Evolutionary conservation across 1,140 invertebrate species (phyloP).

Genomic region (Myzus persicae): DNA sequence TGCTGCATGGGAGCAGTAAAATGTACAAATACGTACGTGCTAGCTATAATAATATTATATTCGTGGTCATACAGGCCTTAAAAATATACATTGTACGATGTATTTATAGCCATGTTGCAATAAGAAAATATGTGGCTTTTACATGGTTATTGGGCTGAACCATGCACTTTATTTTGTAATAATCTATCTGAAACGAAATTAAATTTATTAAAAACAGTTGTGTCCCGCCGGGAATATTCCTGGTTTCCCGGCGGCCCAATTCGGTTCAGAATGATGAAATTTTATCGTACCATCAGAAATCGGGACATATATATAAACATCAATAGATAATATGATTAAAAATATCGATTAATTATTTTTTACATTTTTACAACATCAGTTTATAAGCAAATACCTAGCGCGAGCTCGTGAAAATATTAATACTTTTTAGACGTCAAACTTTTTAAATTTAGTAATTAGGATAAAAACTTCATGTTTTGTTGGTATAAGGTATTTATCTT

Average conservation of each 20-base stretch:
- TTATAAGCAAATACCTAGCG: not conserved
- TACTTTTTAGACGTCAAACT: not conserved
- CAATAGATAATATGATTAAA: slow-evolving; percentile 18
- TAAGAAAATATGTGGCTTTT: slow-evolving; percentile 16
- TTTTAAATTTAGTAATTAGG: slow-evolving; percentile 19
- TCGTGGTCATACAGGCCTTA: not conserved
- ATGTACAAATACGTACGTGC: not conserved
- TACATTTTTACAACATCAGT: not conserved
- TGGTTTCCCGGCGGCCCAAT: not conserved
- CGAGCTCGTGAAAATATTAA: not conserved
- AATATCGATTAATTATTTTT: slow-evolving; percentile 20
- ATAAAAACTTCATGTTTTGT: slow-evolving; percentile 10
- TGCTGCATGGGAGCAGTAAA: not conserved
- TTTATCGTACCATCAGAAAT: not conserved
- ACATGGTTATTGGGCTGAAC: not conserved
- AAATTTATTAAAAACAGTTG: not conserved
- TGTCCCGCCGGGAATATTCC: not conserved
- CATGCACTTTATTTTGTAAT: not conserved
- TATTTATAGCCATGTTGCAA: not conserved
- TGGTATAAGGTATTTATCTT: slow-evolving; percentile 24
- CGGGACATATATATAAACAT: not conserved
- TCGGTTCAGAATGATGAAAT: not conserved
- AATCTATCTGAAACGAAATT: not conserved
- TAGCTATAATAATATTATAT: not conserved
- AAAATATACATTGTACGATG: slow-evolving; percentile 7